These are phyloP conservation scores for Pristionchus japonicus DNA, from an alignment of 2,888 invertebrate species.

Conservation along the genomic window DNA sequence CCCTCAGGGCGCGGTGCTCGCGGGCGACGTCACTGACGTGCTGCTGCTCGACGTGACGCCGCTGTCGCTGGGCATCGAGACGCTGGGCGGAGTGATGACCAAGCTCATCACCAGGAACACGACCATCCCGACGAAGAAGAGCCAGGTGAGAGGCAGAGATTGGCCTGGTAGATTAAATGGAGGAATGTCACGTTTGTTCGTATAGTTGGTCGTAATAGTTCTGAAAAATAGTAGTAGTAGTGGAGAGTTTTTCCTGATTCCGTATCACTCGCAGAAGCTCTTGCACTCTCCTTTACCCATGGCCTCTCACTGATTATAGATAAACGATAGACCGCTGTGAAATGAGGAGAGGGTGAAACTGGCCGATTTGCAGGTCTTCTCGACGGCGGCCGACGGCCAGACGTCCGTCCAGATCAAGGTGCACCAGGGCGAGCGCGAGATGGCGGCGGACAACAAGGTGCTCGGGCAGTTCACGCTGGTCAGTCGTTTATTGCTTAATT, in stretches of 20 bases:
- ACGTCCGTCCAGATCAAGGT: constrained; percentile 75
- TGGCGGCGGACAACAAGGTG: constrained; percentile 91
- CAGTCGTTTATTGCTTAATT: too few relatives aligned
- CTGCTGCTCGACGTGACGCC: constrained; percentile 92
- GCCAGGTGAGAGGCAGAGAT: constrained; percentile 82
- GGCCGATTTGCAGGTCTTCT: constrained; percentile 95
- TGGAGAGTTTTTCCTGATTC: too few relatives aligned
- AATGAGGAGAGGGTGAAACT: too few relatives aligned
- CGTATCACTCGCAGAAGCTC: too few relatives aligned
- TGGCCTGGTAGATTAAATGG: too few relatives aligned
- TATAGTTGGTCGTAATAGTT: too few relatives aligned
- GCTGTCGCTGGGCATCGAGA: constrained; percentile 90
- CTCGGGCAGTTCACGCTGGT: constrained; percentile 96
- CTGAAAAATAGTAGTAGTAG: too few relatives aligned
- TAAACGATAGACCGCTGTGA: too few relatives aligned
- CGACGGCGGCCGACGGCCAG: constrained; percentile 98
- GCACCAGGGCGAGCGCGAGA: constrained; percentile 80
- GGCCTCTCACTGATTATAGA: too few relatives aligned
- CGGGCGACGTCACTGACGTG: constrained; percentile 84
- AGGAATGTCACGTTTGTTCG: too few relatives aligned
- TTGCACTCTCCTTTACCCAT: too few relatives aligned
- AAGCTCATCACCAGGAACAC: constrained; percentile 90
- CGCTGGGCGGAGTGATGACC: constrained; percentile 87
- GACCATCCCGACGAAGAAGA: constrained; percentile 73
- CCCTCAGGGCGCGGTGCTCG: constrained; percentile 82